phyloP scores from a whole-genome alignment of 2,888 invertebrate species.

The Drosophila pseudotakahashii region DNA sequence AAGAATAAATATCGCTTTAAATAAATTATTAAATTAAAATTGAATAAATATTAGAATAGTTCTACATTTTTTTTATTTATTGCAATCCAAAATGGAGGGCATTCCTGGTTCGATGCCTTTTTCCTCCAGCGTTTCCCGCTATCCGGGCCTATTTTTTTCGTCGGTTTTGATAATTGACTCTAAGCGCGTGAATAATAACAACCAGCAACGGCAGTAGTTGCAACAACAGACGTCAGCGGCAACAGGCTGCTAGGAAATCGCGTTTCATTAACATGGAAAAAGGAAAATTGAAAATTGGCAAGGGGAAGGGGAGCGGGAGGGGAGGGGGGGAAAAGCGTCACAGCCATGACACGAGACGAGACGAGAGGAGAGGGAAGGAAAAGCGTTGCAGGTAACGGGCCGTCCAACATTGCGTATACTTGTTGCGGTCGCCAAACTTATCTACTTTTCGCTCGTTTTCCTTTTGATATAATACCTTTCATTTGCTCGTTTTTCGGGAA shows the following conservation, averaged over 20 bases:
- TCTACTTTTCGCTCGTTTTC: conserved; percentile 36
- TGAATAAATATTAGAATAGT: no score
- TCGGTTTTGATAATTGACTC: conserved; percentile 73
- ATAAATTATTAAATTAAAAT: no score
- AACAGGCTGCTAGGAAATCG: conserved; percentile 70
- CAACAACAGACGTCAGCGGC: conserved; percentile 34
- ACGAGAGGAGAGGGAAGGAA: conserved; percentile 20
- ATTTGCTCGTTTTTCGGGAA: conserved; percentile 56
- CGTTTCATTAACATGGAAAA: conserved; percentile 74
- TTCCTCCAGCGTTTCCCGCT: conserved; percentile 13
- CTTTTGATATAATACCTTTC: conserved; percentile 43
- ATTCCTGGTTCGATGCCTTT: conserved; percentile 11
- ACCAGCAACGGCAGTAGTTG: conserved; percentile 49
- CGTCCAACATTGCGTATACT: conserved; percentile 68
- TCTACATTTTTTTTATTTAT: no score
- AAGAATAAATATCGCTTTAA: no score
- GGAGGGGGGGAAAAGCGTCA: conserved; percentile 53
- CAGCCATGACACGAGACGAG: conserved; percentile 24
- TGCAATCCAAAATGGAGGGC: neutral
- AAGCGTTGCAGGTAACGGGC: conserved; percentile 13
- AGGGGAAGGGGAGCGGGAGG: conserved; percentile 49
- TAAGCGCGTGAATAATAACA: conserved; percentile 80
- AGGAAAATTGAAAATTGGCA: conserved; percentile 61
- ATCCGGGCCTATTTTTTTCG: conserved; percentile 28
- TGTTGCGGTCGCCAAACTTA: conserved; percentile 54